phyloP scores from a whole-genome alignment of 2,888 invertebrate species.

The Synanthedon vespiformis region DNA sequence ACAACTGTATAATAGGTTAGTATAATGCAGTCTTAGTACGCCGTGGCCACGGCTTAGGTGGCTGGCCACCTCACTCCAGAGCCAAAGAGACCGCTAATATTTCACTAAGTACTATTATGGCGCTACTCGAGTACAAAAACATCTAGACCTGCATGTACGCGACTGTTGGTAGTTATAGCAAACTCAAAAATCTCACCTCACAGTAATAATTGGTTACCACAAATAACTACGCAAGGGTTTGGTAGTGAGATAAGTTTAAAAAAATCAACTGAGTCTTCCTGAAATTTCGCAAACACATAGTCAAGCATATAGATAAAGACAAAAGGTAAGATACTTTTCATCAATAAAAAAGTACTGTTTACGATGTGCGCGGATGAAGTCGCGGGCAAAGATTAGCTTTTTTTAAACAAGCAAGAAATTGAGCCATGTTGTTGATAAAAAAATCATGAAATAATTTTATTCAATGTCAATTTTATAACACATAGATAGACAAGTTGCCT shows the following conservation, averaged over 20 bases:
- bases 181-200: not conserved
- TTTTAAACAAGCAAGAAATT: too few relatives aligned
- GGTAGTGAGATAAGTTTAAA: too few relatives aligned
- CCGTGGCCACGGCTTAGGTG: conserved; percentile 32
- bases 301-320: too few relatives aligned
- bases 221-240: conserved; percentile 5
- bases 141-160: not conserved
- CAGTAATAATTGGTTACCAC: conserved; percentile 10
- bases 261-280: too few relatives aligned
- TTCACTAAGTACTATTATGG: conserved; percentile 21
- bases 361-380: not conserved
- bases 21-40: conserved; percentile 59
- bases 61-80: conserved; percentile 27
- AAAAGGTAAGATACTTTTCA: too few relatives aligned
- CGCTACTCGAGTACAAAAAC: conserved; percentile 31
- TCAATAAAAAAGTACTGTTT: too few relatives aligned
- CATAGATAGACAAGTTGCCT: too few relatives aligned
- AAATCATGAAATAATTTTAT: too few relatives aligned
- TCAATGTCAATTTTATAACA: too few relatives aligned
- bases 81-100: conserved; percentile 30
- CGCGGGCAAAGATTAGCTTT: too few relatives aligned
- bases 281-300: too few relatives aligned
- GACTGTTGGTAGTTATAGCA: not conserved
- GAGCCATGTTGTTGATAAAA: too few relatives aligned
- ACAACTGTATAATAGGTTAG: conserved; percentile 20